Evolutionary conservation across 1,140 invertebrate species (phyloP).

Genomic region (Bilobella aurantiaca): DNA sequence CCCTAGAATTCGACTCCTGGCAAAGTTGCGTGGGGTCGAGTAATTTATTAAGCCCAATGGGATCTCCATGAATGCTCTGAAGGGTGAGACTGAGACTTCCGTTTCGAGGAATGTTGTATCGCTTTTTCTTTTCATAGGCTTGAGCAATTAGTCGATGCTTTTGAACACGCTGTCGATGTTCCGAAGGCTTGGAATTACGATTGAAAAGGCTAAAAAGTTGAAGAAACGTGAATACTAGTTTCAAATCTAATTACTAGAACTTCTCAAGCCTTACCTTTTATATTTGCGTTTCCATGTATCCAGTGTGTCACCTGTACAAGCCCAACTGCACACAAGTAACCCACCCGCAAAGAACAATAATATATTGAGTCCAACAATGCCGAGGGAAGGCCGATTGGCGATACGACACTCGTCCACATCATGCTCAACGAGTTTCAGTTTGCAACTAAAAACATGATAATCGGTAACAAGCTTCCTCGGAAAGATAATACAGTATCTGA

Average conservation of each 20-base stretch:
- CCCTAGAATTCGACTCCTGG: neutral
- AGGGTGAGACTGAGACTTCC: conserved; percentile 77
- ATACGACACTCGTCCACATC: conserved; percentile 28
- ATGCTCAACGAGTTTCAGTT: conserved; percentile 37
- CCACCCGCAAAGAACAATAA: conserved; percentile 70
- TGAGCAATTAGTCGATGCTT: conserved; percentile 85
- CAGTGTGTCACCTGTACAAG: conserved; percentile 72
- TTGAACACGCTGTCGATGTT: conserved; percentile 47
- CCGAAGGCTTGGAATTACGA: neutral
- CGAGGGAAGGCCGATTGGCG: conserved; percentile 57
- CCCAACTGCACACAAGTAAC: conserved; percentile 82
- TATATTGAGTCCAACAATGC: conserved; percentile 67
- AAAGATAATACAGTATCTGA: too few relatives aligned
- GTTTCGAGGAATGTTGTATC: conserved; percentile 58
- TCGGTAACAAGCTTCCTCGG: too few relatives aligned
- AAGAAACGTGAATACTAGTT: neutral
- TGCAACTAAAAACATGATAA: conserved; percentile 38
- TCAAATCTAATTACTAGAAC: neutral
- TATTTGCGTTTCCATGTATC: conserved; percentile 74
- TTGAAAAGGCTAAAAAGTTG: neutral
- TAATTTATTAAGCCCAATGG: conserved; percentile 52
- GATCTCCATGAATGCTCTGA: conserved; percentile 74
- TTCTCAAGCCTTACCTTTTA: neutral
- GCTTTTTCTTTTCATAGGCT: conserved; percentile 72
- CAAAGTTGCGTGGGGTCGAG: conserved; percentile 30